These are phyloP conservation scores for Aphelenchoides fujianensis DNA, from an alignment of 1,140 invertebrate species.

Conservation along the genomic window DNA sequence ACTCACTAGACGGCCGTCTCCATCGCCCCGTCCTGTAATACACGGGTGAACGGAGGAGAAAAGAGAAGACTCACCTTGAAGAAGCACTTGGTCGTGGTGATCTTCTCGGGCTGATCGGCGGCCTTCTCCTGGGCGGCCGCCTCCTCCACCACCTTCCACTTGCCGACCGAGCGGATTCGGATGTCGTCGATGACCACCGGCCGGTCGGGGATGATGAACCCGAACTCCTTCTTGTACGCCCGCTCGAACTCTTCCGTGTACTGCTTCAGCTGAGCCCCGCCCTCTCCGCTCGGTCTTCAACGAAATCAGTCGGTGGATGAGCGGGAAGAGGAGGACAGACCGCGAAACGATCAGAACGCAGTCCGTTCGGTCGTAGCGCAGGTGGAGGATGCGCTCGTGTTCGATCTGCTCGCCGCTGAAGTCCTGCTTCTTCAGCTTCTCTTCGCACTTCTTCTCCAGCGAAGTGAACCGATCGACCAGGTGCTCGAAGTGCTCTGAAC, in stretches of 20 bases:
- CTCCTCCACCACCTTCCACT: slow-evolving; percentile 37
- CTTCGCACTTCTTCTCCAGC: slow-evolving; percentile 69
- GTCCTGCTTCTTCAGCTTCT: slow-evolving; percentile 73
- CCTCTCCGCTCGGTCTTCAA: not conserved
- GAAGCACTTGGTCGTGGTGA: slow-evolving; percentile 42
- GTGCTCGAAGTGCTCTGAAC: slow-evolving; percentile 68
- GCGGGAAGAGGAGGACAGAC: too few species aligned
- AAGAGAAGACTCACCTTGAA: too few species aligned
- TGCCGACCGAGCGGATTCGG: slow-evolving; percentile 79
- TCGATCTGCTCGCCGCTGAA: slow-evolving; percentile 66
- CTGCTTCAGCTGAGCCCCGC: not conserved
- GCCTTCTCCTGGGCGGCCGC: not conserved
- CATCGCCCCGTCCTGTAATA: slow-evolving; percentile 63
- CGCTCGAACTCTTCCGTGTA: slow-evolving; percentile 71
- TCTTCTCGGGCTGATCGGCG: not conserved
- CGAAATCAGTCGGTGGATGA: too few species aligned
- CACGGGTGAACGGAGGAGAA: too few species aligned
- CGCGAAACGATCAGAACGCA: slow-evolving; percentile 69
- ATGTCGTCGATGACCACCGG: slow-evolving; percentile 87
- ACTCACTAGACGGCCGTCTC: slow-evolving; percentile 79
- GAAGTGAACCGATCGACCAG: slow-evolving; percentile 72
- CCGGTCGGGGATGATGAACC: slow-evolving; percentile 79
- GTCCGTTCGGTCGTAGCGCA: slow-evolving; percentile 88
- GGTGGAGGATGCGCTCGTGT: slow-evolving; percentile 72
- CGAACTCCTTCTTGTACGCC: slow-evolving; percentile 88